A percentile compares a stretch with the other conserved stretches of the same genome.
These are phyloP conservation scores for Festucalex cinctus DNA, from an alignment of 2,113 vertebrate genomes.

Conservation along the genomic window DNA sequence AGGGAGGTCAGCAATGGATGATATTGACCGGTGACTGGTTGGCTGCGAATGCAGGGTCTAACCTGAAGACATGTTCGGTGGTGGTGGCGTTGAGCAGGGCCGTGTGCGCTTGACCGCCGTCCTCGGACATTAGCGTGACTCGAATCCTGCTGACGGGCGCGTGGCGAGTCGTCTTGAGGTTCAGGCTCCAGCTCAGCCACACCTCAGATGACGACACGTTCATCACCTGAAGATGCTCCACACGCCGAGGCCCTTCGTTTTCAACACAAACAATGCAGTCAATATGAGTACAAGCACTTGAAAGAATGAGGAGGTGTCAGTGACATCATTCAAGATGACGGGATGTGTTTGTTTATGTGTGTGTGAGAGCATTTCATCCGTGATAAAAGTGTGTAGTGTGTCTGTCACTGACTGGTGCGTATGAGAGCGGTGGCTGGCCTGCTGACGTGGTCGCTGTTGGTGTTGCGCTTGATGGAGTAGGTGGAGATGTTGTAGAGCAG, in stretches of 20 bases:
- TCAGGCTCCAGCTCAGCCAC: slow-evolving; percentile 84
- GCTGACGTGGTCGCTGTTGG: slow-evolving; percentile 92
- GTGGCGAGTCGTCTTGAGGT: slow-evolving; percentile 78
- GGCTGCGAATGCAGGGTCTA: slow-evolving; percentile 42
- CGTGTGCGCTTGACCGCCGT: slow-evolving; percentile 67
- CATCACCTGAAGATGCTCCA: slow-evolving; percentile 83
- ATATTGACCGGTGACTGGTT: background rate
- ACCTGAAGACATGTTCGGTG: slow-evolving; percentile 85
- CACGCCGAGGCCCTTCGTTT: slow-evolving; percentile 79
- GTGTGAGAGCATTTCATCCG: no score
- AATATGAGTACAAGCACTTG: background rate
- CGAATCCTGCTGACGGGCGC: slow-evolving; percentile 80
- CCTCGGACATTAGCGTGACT: slow-evolving; percentile 76
- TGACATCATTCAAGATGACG: no score
- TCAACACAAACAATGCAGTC: background rate
- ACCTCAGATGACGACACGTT: slow-evolving; percentile 84
- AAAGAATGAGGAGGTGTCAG: no score
- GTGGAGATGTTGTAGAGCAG: slow-evolving; percentile 95
- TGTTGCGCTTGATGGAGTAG: slow-evolving; percentile 89
- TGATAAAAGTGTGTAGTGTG: background rate
- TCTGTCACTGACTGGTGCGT: slow-evolving; percentile 83
- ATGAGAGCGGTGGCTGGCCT: slow-evolving; percentile 82
- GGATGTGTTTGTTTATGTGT: no score
- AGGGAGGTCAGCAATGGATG: background rate
- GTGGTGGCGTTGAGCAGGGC: slow-evolving; percentile 79